These are phyloP conservation scores for Anthrax anthrax DNA, from an alignment of 2,888 invertebrate genomes.

Conservation along the genomic window DNA sequence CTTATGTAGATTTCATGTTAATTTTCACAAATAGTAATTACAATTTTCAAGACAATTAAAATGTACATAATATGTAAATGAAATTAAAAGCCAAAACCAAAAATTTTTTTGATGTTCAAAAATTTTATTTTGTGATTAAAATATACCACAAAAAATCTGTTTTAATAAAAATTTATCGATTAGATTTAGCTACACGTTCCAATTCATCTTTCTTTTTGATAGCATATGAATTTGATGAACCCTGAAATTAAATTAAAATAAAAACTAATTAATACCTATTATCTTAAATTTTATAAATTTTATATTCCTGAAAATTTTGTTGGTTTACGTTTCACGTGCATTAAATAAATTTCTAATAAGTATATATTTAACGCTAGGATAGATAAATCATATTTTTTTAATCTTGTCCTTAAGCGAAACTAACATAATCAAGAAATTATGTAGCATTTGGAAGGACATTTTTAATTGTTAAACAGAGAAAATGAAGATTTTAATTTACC, in stretches of 20 bases:
- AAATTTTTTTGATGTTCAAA: slow-evolving; percentile 2
- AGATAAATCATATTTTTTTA: slow-evolving; percentile 10
- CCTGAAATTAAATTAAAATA: slow-evolving; percentile 38
- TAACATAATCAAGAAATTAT: slow-evolving; percentile 14
- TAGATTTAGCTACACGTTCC: slow-evolving; percentile 99
- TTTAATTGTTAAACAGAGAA: neutral
- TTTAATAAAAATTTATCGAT: slow-evolving; percentile 65
- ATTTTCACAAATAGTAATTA: too few relatives aligned
- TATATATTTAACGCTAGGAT: slow-evolving; percentile 7
- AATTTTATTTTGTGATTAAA: too few relatives aligned
- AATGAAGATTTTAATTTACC: slow-evolving; percentile 36
- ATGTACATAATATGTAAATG: too few relatives aligned
- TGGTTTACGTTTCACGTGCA: slow-evolving; percentile 8
- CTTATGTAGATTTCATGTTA: too few relatives aligned
- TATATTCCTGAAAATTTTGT: neutral
- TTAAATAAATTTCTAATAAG: neutral
- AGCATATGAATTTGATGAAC: slow-evolving; percentile 98
- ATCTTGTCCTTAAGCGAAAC: slow-evolving; percentile 30
- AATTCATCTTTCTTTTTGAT: slow-evolving; percentile 99
- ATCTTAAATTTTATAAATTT: neutral
- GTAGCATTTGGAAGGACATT: slow-evolving; percentile 27
- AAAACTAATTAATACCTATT: slow-evolving; percentile 1
- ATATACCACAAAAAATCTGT: slow-evolving; percentile 1
- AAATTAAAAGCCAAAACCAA: too few relatives aligned
- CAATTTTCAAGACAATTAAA: too few relatives aligned